Evolutionary conservation across 2,113 vertebrate species (phyloP).

Genomic region (Cavia porcellus): DNA sequence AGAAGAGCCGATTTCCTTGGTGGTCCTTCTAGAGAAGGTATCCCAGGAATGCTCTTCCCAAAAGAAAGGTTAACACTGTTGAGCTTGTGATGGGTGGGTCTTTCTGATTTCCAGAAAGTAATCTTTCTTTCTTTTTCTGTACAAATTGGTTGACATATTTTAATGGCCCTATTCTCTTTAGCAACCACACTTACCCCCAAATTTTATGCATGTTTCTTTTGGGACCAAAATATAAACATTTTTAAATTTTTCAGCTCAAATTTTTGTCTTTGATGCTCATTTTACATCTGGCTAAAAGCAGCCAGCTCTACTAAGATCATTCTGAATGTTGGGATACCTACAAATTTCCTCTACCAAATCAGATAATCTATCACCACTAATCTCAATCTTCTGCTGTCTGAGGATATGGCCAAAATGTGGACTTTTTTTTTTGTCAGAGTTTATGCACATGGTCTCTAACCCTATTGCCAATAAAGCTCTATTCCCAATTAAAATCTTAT

Average conservation of each 20-base stretch:
- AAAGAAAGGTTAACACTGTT: neutral
- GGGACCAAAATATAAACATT: neutral
- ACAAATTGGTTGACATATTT: neutral
- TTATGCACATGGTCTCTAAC: neutral
- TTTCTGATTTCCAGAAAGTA: neutral
- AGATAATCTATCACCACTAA: neutral
- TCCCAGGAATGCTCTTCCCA: neutral
- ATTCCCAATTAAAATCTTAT: neutral
- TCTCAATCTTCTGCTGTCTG: neutral
- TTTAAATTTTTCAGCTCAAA: neutral
- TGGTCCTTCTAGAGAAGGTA: neutral
- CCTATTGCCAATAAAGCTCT: neutral
- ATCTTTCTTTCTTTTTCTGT: neutral
- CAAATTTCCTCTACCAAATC: neutral
- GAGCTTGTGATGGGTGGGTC: neutral
- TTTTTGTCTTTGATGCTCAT: neutral
- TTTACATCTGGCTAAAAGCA: neutral
- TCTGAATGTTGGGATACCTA: neutral
- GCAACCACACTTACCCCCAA: neutral
- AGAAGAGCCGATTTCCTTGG: neutral
- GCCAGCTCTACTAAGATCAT: neutral
- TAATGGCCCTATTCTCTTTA: neutral
- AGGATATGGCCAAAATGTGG: neutral
- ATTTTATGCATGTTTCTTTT: neutral
- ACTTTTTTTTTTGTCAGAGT: neutral